Evolutionary conservation across 2,888 invertebrate species (phyloP).

Genomic region (Ceraclea dissimilis): DNA sequence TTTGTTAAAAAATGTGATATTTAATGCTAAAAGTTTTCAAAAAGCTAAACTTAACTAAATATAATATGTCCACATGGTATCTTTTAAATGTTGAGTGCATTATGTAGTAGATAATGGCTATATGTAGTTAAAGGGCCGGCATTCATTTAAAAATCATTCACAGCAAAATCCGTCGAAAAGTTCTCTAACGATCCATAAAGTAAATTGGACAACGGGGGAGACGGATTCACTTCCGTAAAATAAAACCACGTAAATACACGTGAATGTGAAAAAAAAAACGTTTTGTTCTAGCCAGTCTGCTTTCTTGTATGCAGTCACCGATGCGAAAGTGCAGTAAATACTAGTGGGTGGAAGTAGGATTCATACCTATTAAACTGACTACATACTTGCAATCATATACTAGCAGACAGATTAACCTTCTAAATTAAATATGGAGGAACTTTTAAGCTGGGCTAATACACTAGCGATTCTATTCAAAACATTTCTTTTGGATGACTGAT

Average conservation of each 20-base stretch:
- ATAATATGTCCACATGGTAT: no score
- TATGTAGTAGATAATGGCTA: no score
- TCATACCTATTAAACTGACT: neutral
- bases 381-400: neutral
- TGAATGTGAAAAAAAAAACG: neutral
- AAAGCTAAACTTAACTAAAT: no score
- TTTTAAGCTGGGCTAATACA: neutral
- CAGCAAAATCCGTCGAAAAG: neutral
- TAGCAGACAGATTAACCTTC: neutral
- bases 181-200: constrained; percentile 1
- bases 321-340: no score
- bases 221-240: neutral
- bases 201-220: neutral
- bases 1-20: no score
- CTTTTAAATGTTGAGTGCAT: no score
- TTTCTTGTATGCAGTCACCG: constrained; percentile 1
- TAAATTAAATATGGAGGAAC: neutral
- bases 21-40: no score
- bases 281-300: neutral
- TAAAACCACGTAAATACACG: neutral
- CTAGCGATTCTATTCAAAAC: no score
- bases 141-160: neutral
- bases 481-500: no score
- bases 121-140: neutral
- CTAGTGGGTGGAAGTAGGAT: neutral